A percentile compares a stretch with the other conserved stretches of the same genome.
Conservation (phyloP, 2,113 vertebrate genomes). For the Poicephalus meyeri region DNA sequence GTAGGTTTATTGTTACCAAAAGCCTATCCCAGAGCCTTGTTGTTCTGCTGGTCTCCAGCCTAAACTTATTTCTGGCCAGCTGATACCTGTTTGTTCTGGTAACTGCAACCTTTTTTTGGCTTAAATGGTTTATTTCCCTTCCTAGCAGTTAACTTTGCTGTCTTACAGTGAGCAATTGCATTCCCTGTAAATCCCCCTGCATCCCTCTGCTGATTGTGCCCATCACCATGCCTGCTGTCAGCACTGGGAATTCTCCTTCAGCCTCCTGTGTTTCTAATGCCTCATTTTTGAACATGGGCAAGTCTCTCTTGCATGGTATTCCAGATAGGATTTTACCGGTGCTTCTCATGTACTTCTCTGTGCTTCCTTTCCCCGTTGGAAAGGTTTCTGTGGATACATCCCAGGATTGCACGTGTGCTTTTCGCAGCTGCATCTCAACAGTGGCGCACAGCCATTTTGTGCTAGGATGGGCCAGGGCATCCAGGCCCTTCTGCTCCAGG, state of each 20-base stretch:
- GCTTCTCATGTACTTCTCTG: not conserved
- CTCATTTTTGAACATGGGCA: not conserved
- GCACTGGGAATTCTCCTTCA: not conserved
- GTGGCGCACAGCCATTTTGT: not conserved
- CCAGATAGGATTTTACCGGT: not conserved
- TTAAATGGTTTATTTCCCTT: not conserved
- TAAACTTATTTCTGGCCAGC: not conserved
- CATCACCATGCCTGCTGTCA: rapidly evolving
- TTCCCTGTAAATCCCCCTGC: not conserved
- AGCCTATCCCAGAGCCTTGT: not conserved
- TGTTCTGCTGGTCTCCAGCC: not conserved
- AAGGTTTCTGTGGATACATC: not conserved
- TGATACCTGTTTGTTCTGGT: not conserved
- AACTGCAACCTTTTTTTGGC: not conserved
- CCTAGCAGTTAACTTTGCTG: not conserved
- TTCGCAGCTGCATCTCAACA: not conserved
- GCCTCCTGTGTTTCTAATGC: not conserved
- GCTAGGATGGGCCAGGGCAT: not conserved
- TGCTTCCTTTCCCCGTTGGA: not conserved
- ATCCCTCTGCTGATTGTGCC: not conserved
- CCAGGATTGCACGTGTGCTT: not conserved
- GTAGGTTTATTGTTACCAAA: not conserved
- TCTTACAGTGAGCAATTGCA: not conserved
- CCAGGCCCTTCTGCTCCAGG: not conserved
- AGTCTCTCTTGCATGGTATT: not conserved